These are phyloP conservation scores for Macrotis lagotis DNA, from an alignment of 2,113 vertebrate genomes.

Conservation along the genomic window DNA sequence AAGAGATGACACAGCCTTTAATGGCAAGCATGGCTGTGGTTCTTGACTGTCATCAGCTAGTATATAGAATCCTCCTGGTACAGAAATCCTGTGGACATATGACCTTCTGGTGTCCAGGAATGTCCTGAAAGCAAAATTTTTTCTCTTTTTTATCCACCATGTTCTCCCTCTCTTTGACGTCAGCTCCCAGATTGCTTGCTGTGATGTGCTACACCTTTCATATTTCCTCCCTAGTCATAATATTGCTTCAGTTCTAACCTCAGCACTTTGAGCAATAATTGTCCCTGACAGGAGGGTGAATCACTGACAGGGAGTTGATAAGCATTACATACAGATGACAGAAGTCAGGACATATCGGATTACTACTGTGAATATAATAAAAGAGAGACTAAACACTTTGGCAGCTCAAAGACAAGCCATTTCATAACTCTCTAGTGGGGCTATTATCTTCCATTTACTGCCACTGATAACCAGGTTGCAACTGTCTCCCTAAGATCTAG, in stretches of 20 bases:
- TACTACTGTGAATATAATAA: conserved; percentile 99
- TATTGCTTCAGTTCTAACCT: conserved; percentile 89
- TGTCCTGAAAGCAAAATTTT: conserved; percentile 31
- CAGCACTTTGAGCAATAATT: conserved; percentile 95
- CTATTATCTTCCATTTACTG: conserved; percentile 94
- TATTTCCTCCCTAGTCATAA: conserved; percentile 86
- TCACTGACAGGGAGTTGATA: conserved; percentile 97
- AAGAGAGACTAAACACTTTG: conserved; percentile 94
- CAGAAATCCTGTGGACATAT: not conserved
- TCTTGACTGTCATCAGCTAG: conserved; percentile 27
- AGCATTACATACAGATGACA: conserved; percentile 99
- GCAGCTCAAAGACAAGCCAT: conserved; percentile 93
- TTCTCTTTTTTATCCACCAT: conserved; percentile 55
- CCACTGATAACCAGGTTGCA: conserved; percentile 90
- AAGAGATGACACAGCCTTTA: not conserved
- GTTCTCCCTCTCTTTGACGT: conserved; percentile 80
- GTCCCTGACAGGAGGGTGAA: conserved; percentile 97
- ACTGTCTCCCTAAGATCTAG: conserved; percentile 86
- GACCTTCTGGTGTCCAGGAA: conserved; percentile 62
- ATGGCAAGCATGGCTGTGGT: not conserved
- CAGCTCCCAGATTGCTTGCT: conserved; percentile 79
- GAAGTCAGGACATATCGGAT: conserved; percentile 99
- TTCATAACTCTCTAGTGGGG: conserved; percentile 89
- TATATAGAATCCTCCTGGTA: conserved; percentile 32
- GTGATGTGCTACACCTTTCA: conserved; percentile 80